Base-by-base conservation (phyloP, 2,113 vertebrate genomes). In the Danionella cerebrum region DNA sequence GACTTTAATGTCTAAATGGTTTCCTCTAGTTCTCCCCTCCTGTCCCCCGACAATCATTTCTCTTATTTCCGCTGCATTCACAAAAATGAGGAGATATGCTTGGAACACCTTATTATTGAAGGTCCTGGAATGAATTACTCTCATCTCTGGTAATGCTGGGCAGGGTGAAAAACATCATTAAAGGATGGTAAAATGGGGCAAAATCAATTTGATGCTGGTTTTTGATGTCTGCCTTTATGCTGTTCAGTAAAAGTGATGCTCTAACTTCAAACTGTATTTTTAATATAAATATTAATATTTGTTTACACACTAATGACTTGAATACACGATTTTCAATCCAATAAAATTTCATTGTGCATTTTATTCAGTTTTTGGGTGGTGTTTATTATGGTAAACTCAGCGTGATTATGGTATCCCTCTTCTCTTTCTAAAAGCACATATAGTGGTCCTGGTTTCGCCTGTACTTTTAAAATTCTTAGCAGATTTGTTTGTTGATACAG, bases 1-100 rank as follows among this genome's bases (percentile, higher is more conserved):
- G 79, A 85, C 77, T 81, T 73, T 78, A 82, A 85, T 74, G 77
- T 84, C 82, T 71, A 84, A 85, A 82, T 82, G 79, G 86, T 84
- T 87, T 87, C 85, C 86, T 85, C 81, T 80, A 85, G 73, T 85
- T 82, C 50, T 12, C 68, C 62, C 45, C 48, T 65, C 69, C 57
- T 69, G 50, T 63, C 53, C 45, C 79, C 80, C 79, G 71, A 79
- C 84, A 84, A 86, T 84, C 78, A 85, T 86, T 87, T 85, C 78
- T 83, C 80, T 84, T 83, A 84, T 86, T 86, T 84, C 85, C 76
- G 80, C 82, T 67, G 73, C 72, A 77, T 79, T 57, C 50, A 70
- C 51, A 50, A 70, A 55, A 76, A 80, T 73, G 71, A 70, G 71
- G 77, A 82, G 50, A 38, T 78, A 83, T 80, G 79, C 74, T 75